These are phyloP conservation scores for Andrena bucephala DNA, from an alignment of 2,888 invertebrate species.

Conservation along the genomic window DNA sequence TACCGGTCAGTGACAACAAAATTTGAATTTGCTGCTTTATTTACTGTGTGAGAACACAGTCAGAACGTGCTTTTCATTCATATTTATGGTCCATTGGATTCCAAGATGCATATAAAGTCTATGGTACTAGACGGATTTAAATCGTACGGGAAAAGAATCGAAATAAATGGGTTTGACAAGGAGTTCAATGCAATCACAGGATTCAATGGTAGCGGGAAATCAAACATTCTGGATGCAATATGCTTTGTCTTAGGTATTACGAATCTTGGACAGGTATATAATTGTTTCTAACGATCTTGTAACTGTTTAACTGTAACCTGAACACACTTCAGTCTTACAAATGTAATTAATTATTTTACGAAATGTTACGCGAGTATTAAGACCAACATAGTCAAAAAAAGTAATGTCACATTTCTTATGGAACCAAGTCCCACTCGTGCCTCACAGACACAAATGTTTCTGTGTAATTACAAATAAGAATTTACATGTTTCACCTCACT, in stretches of 20 bases:
- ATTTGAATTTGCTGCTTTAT: constrained; percentile 52
- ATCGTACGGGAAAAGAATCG: constrained; percentile 97
- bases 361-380: neutral
- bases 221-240: constrained; percentile 98
- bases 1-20: constrained; percentile 21
- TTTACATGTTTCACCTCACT: neutral
- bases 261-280: constrained; percentile 94
- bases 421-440: too few relatives aligned
- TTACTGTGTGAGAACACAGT: neutral
- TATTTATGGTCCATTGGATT: neutral
- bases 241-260: constrained; percentile 98
- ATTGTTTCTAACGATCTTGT: constrained; percentile 5
- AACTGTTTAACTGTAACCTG: constrained; percentile 13
- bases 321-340: neutral
- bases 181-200: constrained; percentile 99
- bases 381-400: neutral
- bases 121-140: constrained; percentile 98
- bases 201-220: constrained; percentile 98
- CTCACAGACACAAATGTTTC: too few relatives aligned
- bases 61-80: neutral
- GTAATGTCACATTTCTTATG: too few relatives aligned
- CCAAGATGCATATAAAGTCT: constrained; percentile 94
- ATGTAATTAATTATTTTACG: neutral
- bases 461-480: too few relatives aligned
- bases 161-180: constrained; percentile 96